Evolutionary conservation across 1,140 invertebrate species (phyloP), one percentile per base, ranked within the genome.

Genomic region (Brachionus koreanus): DNA sequence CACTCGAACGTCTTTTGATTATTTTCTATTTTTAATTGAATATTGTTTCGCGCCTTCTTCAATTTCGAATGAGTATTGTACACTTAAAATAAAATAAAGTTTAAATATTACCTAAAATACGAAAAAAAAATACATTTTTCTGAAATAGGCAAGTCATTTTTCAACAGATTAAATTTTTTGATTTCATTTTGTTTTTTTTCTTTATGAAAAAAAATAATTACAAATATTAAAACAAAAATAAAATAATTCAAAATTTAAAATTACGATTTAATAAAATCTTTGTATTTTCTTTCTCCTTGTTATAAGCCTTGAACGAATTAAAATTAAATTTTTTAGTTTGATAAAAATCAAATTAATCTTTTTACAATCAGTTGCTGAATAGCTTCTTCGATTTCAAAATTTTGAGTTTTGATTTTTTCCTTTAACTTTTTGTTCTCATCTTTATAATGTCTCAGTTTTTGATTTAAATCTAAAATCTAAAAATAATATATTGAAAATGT

Each of bases 371-470:
- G 43, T 23, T 74, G 69, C 3, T 74, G 42, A 46, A 74, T 23
- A 13, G 39, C 69, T 9, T 74, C 69, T 33, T 74, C 69, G 23
- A 74, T 74, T 46, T 74, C 69, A 13, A 46, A 12, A 29, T 74
- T 74, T 74, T 74, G 69, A 13, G 5, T 46, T 74, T 74, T 46
- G 23, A 74, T 74, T 74, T 74, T 74, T 74, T 74, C 69, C n/a
- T 74, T 74, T 25, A 74, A 42, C 19, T 46, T 74, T 46, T 25
- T 25, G 5, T 46, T 74, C 6, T 74, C 69, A 5, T 74, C 69
- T 74, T 46, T 43, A 29, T 49, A 74, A 5, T 74, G 19, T 4
- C 46, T 74, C 12, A 46, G 6, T 46, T 74, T 74, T n/a, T 43
- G 39, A 25, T 25, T 46, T 29, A 74, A 35, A 46, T 49, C 69